Conservation (phyloP, 2,888 invertebrate genomes). For the Anticlea derivata region DNA sequence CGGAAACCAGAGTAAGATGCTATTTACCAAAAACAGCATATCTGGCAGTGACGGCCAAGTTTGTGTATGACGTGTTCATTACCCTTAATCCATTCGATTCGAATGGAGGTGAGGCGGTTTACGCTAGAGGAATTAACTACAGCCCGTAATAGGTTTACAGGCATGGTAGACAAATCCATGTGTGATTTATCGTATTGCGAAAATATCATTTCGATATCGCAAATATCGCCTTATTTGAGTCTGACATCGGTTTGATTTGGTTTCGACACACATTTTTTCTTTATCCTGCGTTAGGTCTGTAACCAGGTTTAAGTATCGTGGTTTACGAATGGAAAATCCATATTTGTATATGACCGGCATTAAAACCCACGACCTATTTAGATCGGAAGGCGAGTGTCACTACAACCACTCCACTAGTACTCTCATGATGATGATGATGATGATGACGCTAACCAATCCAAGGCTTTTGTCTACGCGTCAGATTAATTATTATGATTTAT, state of each 20-base stretch:
- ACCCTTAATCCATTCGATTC: slow-evolving; percentile 16
- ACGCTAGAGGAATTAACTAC: slow-evolving; percentile 6
- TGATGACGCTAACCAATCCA: not conserved
- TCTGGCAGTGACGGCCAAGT: slow-evolving; percentile 1
- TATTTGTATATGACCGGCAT: too few relatives aligned
- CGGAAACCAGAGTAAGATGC: too few relatives aligned
- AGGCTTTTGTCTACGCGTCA: not conserved
- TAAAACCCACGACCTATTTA: not conserved
- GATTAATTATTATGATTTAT: slow-evolving; percentile 23
- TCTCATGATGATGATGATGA: too few relatives aligned
- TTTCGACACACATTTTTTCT: too few relatives aligned
- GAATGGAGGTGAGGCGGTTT: slow-evolving; percentile 13
- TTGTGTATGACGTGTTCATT: slow-evolving; percentile 18
- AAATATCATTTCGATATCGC: too few relatives aligned
- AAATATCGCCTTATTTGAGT: too few relatives aligned
- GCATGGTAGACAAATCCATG: not conserved
- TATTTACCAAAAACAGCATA: not conserved
- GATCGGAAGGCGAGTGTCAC: too few relatives aligned
- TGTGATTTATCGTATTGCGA: not conserved
- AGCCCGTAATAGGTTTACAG: slow-evolving; percentile 10
- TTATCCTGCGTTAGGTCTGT: too few relatives aligned
- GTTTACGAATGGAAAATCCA: too few relatives aligned
- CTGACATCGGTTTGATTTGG: too few relatives aligned
- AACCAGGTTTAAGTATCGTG: too few relatives aligned
- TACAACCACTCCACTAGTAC: too few relatives aligned